These are phyloP conservation scores for Orthonyx spaldingii DNA, from an alignment of 2,113 vertebrate species.

Conservation along the genomic window DNA sequence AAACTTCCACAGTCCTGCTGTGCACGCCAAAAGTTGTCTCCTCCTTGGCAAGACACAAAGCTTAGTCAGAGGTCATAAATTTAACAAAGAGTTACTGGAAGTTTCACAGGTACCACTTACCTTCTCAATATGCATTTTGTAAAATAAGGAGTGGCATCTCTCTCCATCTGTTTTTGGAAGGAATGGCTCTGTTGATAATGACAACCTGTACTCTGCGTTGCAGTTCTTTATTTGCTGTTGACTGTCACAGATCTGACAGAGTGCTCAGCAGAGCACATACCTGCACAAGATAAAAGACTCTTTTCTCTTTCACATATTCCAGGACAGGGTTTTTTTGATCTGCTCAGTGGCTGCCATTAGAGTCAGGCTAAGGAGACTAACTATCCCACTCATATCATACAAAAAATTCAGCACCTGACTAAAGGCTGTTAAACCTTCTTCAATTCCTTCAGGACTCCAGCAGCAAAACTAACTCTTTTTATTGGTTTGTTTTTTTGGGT, in stretches of 20 bases:
- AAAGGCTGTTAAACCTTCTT: neutral
- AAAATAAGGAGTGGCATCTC: neutral
- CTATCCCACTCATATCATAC: fast-evolving
- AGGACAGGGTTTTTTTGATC: neutral
- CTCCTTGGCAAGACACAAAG: neutral
- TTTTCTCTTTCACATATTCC: neutral
- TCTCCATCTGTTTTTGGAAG: neutral
- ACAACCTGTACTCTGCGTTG: neutral
- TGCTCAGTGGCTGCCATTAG: fast-evolving
- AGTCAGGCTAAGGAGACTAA: neutral
- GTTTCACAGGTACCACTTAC: neutral
- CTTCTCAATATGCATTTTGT: neutral
- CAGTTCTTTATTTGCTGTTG: neutral
- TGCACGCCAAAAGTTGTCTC: neutral
- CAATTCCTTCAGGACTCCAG: neutral
- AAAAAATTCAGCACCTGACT: neutral
- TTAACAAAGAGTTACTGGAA: neutral
- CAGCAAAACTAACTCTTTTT: neutral
- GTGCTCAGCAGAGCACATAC: neutral
- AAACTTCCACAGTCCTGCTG: neutral
- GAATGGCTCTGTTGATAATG: neutral
- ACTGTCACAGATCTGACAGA: neutral
- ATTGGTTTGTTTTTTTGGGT: too few relatives aligned
- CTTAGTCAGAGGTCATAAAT: neutral
- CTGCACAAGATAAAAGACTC: neutral